phyloP scores from a whole-genome alignment of 2,888 invertebrate species.

The Hedychridium roseum region DNA sequence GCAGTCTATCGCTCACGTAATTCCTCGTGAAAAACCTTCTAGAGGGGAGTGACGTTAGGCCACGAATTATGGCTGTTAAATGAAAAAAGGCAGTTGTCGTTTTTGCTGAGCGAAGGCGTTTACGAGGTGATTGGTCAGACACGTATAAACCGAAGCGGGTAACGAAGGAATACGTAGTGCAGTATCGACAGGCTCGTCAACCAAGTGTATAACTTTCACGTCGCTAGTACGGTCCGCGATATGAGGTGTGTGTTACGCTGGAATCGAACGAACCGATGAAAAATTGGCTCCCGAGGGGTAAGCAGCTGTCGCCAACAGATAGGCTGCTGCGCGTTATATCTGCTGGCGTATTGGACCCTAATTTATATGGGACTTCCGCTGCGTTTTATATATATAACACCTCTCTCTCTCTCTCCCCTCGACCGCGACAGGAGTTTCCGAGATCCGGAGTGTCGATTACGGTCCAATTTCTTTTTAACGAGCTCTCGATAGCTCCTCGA shows the following conservation, averaged over 20 bases:
- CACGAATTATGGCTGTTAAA: no score
- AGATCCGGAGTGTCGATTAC: conserved; percentile 41
- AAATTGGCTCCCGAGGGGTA: conserved; percentile 23
- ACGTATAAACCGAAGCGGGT: no score
- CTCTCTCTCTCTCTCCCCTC: neutral
- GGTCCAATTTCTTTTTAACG: conserved; percentile 49
- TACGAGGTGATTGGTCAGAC: no score
- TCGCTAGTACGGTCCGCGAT: conserved; percentile 6
- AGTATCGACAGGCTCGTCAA: conserved; percentile 13
- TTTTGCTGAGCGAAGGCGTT: no score
- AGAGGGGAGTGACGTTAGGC: no score
- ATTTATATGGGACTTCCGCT: conserved; percentile 30
- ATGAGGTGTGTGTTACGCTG: conserved; percentile 14
- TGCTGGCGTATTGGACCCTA: conserved; percentile 18
- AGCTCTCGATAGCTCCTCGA: conserved; percentile 41
- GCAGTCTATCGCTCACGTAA: no score
- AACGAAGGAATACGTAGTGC: no score
- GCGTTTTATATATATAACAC: conserved; percentile 12
- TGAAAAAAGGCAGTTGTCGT: no score
- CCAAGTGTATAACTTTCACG: conserved; percentile 6
- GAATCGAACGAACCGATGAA: conserved; percentile 8
- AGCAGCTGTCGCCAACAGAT: conserved; percentile 32
- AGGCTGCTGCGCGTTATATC: conserved; percentile 5
- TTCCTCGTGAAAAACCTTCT: no score
- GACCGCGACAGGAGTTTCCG: conserved; percentile 13